Conservation (phyloP, 2,797 vertebrate species). For the Linurgus olivaceus region DNA sequence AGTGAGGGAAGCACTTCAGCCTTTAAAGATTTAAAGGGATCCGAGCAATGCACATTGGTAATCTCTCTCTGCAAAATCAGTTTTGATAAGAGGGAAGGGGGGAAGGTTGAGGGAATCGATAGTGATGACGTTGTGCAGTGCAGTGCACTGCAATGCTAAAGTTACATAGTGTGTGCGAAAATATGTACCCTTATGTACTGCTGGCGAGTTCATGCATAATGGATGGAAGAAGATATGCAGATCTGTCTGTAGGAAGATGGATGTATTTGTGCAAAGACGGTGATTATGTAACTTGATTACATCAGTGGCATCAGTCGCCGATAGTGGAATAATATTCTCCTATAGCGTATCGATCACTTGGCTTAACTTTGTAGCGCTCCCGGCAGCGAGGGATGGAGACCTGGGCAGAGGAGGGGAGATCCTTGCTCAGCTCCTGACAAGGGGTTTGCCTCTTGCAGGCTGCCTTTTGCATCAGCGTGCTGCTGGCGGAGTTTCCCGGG, state of each 20-base stretch:
- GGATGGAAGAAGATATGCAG: conserved; percentile 73
- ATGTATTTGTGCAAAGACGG: conserved; percentile 76
- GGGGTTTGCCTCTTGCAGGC: conserved; percentile 58
- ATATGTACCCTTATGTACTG: conserved; percentile 68
- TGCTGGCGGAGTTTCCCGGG: conserved; percentile 66
- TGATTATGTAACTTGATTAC: conserved; percentile 82
- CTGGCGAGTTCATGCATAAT: conserved; percentile 74
- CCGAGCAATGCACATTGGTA: conserved; percentile 36
- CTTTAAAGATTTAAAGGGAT: conserved; percentile 66
- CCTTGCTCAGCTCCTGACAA: conserved; percentile 48
- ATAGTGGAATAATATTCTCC: conserved; percentile 64
- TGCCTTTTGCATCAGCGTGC: conserved; percentile 42
- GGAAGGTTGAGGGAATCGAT: conserved; percentile 63
- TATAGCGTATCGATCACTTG: conserved; percentile 56
- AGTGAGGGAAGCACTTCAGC: conserved; percentile 10
- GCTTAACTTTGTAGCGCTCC: conserved; percentile 72
- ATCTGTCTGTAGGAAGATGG: conserved; percentile 78
- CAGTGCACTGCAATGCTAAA: conserved; percentile 77
- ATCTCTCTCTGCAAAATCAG: conserved; percentile 60
- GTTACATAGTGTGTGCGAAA: conserved; percentile 65
- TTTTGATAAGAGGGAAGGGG: conserved; percentile 50
- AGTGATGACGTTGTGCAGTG: conserved; percentile 74
- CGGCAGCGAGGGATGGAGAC: conserved; percentile 32
- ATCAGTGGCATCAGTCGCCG: conserved; percentile 73
- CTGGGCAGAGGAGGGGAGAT: conserved; percentile 11